Evolutionary conservation across 1,140 invertebrate genomes (phyloP).

Genomic region (Drepana arcuata): DNA sequence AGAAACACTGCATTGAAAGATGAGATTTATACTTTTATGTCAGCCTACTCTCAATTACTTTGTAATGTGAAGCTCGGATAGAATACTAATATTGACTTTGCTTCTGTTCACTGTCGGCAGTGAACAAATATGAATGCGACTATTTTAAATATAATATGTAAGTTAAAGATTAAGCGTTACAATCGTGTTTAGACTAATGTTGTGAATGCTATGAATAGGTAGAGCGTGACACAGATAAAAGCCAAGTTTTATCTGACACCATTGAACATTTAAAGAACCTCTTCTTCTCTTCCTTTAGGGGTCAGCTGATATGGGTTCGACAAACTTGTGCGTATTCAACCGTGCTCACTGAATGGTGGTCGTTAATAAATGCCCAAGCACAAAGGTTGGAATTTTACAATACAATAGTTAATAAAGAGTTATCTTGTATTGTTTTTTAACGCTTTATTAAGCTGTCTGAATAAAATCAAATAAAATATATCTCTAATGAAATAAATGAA

Average conservation of each 20-base stretch:
- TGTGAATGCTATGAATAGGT: conserved; percentile 16
- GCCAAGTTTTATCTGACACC: conserved; percentile 25
- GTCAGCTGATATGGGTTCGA: conserved; percentile 40
- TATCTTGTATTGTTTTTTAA: too few relatives aligned
- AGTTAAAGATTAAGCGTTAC: too few relatives aligned
- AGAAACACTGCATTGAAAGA: conserved; percentile 21
- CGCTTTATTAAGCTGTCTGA: too few relatives aligned
- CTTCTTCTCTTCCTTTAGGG: conserved; percentile 41
- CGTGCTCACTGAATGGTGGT: conserved; percentile 19
- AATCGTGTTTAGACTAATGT: too few relatives aligned
- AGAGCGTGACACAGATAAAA: conserved; percentile 47
- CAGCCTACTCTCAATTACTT: too few relatives aligned
- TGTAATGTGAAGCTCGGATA: conserved; percentile 4
- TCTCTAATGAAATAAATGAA: too few relatives aligned
- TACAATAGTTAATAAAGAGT: too few relatives aligned
- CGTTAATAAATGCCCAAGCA: conserved; percentile 11
- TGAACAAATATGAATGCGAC: too few relatives aligned
- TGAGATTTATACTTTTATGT: conserved; percentile 17
- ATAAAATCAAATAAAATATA: too few relatives aligned
- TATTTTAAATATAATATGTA: too few relatives aligned
- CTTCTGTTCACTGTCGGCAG: conserved; percentile 8
- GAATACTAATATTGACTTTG: conserved; percentile 20
- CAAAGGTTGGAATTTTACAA: conserved; percentile 14
- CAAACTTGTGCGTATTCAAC: conserved; percentile 44
- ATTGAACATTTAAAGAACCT: conserved; percentile 46